Conservation (phyloP, 2,888 invertebrate species). For the Drosophila neonasuta region DNA sequence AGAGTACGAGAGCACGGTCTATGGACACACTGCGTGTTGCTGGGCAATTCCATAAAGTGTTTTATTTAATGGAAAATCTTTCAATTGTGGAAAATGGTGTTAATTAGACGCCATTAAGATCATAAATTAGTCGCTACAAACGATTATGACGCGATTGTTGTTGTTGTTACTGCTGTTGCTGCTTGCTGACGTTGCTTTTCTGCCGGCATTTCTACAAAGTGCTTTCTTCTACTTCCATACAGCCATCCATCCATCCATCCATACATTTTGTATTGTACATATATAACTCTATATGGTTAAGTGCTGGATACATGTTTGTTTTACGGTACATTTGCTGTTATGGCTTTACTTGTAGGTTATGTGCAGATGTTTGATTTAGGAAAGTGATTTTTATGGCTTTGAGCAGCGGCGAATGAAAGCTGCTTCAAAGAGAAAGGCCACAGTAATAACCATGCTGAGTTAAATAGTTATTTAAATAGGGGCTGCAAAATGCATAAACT, state of each 20-base stretch:
- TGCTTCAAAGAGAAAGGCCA: constrained; percentile 30
- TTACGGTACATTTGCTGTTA: constrained; percentile 76
- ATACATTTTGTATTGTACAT: constrained; percentile 5
- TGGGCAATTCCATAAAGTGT: constrained; percentile 77
- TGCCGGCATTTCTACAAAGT: constrained; percentile 66
- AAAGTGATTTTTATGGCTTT: constrained; percentile 50
- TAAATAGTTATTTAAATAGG: constrained; percentile 21
- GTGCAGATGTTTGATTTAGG: constrained; percentile 62
- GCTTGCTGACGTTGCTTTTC: constrained; percentile 43
- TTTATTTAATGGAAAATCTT: constrained; percentile 79
- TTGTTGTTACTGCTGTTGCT: constrained; percentile 22
- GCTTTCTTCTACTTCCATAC: constrained; percentile 29
- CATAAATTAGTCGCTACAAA: constrained; percentile 78
- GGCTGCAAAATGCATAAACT: constrained; percentile 4
- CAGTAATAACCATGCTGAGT: background rate
- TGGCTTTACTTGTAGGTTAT: constrained; percentile 60
- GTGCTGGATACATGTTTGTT: constrained; percentile 64
- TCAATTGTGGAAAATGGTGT: constrained; percentile 78
- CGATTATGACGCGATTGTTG: constrained; percentile 74
- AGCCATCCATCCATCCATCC: constrained; percentile 14
- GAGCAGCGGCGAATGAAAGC: constrained; percentile 43
- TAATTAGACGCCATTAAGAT: constrained; percentile 77
- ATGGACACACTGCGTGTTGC: constrained; percentile 61
- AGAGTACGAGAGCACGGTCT: constrained; percentile 15
- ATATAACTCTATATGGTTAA: constrained; percentile 64